Conservation (phyloP, 2,888 invertebrate species). For the Coleophora deauratella region DNA sequence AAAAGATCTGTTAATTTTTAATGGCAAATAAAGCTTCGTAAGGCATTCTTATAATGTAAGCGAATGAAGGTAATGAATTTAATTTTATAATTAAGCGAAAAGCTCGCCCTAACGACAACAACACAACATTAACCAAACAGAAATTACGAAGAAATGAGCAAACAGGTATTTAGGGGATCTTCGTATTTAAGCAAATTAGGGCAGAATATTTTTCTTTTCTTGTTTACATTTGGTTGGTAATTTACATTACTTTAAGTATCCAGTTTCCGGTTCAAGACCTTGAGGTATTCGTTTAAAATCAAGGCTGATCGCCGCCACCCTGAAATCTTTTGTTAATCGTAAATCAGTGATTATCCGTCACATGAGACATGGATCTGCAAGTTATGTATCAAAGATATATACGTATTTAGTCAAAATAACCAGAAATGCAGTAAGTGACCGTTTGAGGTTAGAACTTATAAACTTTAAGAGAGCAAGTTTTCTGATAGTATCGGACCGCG, state of each 20-base stretch:
- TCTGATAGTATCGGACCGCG: constrained; percentile 45
- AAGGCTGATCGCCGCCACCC: no score
- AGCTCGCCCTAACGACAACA: constrained; percentile 52
- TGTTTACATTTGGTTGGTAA: constrained; percentile 17
- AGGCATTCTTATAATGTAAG: constrained; percentile 23
- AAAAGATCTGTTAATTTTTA: no score
- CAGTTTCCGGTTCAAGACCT: no score
- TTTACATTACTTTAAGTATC: no score
- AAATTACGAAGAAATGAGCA: constrained; percentile 63
- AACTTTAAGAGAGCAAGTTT: constrained; percentile 34
- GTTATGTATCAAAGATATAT: no score
- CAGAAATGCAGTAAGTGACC: no score
- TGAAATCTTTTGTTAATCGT: no score
- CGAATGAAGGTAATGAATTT: constrained; percentile 55
- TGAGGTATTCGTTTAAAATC: no score
- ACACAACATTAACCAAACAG: constrained; percentile 62
- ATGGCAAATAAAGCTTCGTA: not conserved
- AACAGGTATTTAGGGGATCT: constrained; percentile 58
- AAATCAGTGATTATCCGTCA: no score
- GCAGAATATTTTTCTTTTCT: constrained; percentile 31
- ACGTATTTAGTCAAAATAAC: no score
- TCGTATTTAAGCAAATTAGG: constrained; percentile 42
- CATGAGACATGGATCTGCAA: no score
- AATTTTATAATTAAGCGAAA: constrained; percentile 61
- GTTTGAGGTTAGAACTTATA: constrained; percentile 4